phyloP scores from a whole-genome alignment of 2,797 vertebrate species.

The Chelon auratus region DNA sequence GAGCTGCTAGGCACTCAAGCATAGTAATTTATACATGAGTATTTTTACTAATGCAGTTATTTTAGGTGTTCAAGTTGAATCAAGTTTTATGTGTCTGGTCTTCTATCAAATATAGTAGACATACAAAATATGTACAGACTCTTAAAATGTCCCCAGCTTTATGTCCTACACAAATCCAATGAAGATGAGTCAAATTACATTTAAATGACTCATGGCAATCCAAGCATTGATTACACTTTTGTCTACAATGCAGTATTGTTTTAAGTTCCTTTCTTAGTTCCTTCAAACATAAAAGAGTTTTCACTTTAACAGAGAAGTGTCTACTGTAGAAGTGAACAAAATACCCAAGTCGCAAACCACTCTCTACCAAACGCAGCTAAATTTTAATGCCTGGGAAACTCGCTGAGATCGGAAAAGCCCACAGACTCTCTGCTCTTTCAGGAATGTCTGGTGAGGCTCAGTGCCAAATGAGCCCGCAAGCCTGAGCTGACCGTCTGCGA shows the following conservation, averaged over 20 bases:
- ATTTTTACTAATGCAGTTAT: background rate
- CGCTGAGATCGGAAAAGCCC: slow-evolving; percentile 58
- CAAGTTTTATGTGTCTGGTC: background rate
- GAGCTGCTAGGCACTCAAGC: background rate
- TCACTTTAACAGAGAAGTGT: slow-evolving; percentile 33
- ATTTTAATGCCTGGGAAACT: slow-evolving; percentile 72
- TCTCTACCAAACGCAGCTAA: slow-evolving; percentile 56
- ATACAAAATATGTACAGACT: background rate
- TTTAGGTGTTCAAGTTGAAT: slow-evolving; percentile 1
- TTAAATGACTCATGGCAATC: background rate
- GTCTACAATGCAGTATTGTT: background rate
- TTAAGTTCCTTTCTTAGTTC: background rate
- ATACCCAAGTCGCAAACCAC: slow-evolving; percentile 50
- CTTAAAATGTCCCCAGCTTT: background rate
- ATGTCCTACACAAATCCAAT: background rate
- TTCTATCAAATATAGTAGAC: background rate
- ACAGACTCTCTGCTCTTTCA: slow-evolving; percentile 56
- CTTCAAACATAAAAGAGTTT: slow-evolving; percentile 36
- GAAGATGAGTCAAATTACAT: slow-evolving; percentile 1
- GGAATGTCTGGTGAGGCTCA: slow-evolving; percentile 62
- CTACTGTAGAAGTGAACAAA: slow-evolving; percentile 37
- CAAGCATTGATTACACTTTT: background rate
- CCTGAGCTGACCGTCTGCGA: slow-evolving; percentile 45
- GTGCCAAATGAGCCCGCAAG: slow-evolving; percentile 59
- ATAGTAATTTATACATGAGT: background rate